Base-by-base conservation (phyloP, 2,797 vertebrate genomes). In the Rhabdomys pumilio region DNA sequence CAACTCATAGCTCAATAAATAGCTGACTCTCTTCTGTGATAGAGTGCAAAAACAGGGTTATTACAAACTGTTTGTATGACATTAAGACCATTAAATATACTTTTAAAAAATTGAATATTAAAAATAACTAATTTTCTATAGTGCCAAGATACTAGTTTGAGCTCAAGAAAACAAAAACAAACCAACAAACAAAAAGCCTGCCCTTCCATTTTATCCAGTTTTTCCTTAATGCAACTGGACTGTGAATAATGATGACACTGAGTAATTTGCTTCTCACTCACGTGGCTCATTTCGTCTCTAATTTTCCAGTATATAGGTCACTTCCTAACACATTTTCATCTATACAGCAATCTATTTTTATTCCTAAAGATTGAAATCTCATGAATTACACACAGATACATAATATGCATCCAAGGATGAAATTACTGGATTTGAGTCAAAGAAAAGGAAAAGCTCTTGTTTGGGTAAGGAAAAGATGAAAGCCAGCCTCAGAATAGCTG, bases 241-340 rank as follows among this genome's bases (percentile, higher is more conserved):
- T 4, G 26, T 75, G 20, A 79, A 63, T 34, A 47, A 50, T 10
- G 26, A 24, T 12, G 24, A 22, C 20, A 22, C 22, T 69, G 57
- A 73, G 67, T 79, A 63, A 82, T 77, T 84, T 61, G 14, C 13
- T 69, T 75, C 38, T 86, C 77, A 86, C n/a, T 82, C 72, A 89
- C n/a, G 38, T 3, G 41, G 0, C 47, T 41, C 13, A 31, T 34
- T 47, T 91, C 34, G 14, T 14, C 67, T 59, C 24, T 6, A 65
- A 24, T 55, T 26, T 69, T n/a, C 22, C 47, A 55, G 9, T 80
- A 3, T 80, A 4, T 24, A 57, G 15, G 9, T 76, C 26, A 81
- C 29, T 77, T 94, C 53, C 90, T 6, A 59, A 50, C 3, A 93
- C 2, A 22, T 19, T 75, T 91, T 61, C 38, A 86, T 89, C 22